Base-by-base conservation (phyloP, 1,140 invertebrate species). In the Pseudomyrmex dendroicus region DNA sequence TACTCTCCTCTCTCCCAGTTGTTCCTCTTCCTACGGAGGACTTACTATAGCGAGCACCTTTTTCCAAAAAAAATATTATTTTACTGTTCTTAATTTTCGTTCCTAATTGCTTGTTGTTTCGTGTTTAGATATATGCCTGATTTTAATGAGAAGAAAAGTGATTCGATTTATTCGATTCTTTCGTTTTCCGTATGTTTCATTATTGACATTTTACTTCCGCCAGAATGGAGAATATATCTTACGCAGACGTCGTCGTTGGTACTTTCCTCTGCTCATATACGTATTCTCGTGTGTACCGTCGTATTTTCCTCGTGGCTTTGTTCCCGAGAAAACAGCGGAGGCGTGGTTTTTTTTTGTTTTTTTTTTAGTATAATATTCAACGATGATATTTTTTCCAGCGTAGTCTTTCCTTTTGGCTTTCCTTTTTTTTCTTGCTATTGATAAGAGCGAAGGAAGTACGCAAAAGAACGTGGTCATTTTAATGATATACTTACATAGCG, bases 91-190 rank as follows among this genome's bases (percentile, higher is more conserved):
- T 48, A 10, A 48, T 52, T 86, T 68, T n/a, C 59, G 82, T 84
- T n/a, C n/a, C 77, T 86, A 64, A 50, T 68, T 84, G 76, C 86
- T 82, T 86, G 82, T 77, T 88, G 57, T 83, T 88, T 70, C 70
- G 25, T 89, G 87, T 83, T 66, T 87, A 87, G 63, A 87, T 72
- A 77, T 35, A 7, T 84, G 84, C 82, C 84, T 89, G 87, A 85
- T 89, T 91, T 86, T 84, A 73, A 82, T 76, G 73, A 88, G 46
- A 17, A 80, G 9, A 17, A 84, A 35, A 85, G 22, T 46, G 17
- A 50, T 59, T 59, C 73, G n/a, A 44, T 84, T 63, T 63, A 20
- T 76, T 78, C 17, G 63, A 25, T 50, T 61, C 10, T 72, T 61
- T 22, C 2, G 15, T 22, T 76, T 52, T 35, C 7, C 35, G 35